A percentile compares a stretch with the other conserved stretches of the same genome.
Conservation (phyloP, 2,113 vertebrate species). For the Gavia stellata region DNA sequence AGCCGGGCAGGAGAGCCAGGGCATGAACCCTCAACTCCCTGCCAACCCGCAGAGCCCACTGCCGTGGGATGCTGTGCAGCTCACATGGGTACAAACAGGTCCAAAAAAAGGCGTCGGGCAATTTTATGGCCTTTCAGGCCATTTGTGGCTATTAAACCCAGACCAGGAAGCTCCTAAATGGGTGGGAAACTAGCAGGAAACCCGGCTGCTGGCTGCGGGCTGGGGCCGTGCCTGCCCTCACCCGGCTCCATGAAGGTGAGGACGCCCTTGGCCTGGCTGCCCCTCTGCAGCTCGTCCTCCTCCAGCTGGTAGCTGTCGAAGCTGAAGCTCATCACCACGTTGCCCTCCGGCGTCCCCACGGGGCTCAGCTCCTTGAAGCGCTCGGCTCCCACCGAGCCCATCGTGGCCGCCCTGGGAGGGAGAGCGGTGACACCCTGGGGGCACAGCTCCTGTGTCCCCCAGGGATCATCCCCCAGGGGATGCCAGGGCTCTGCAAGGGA, state of each 20-base stretch:
- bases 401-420: not conserved
- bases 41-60: not conserved
- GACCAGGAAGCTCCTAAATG: not conserved
- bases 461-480: fast-evolving
- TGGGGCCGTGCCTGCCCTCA: conserved; percentile 42
- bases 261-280: conserved; percentile 77
- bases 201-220: fast-evolving
- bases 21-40: not conserved
- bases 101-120: not conserved
- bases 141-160: not conserved
- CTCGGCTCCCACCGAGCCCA: conserved; percentile 82
- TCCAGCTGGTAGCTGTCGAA: conserved; percentile 92
- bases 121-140: not conserved
- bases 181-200: not conserved
- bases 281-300: conserved; percentile 78
- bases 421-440: not conserved
- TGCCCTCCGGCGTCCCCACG: conserved; percentile 73
- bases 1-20: not conserved
- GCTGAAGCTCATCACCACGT: conserved; percentile 90
- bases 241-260: conserved; percentile 84
- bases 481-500: not conserved
- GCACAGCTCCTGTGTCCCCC: not conserved
- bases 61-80: fast-evolving
- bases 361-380: conserved; percentile 78
- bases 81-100: not conserved